Percentiles rank a stretch among this genome's conserved stretches.
phyloP scores from a whole-genome alignment of 2,888 invertebrate genomes.

The Dynastes maya region DNA sequence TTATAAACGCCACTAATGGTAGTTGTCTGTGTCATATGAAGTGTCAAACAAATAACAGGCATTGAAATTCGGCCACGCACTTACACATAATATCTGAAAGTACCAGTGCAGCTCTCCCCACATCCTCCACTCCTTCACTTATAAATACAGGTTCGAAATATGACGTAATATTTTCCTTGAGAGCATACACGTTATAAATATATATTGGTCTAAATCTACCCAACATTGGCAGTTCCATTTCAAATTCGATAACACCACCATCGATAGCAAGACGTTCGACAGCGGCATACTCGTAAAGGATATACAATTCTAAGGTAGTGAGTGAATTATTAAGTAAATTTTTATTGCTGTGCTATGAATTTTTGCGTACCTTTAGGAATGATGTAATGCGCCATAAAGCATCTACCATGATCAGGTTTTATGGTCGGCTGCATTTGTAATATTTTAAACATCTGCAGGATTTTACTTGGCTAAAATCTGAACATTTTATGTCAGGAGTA shows the following conservation, averaged over 20 bases:
- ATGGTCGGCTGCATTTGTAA: too few relatives aligned
- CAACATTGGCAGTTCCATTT: conserved; percentile 38
- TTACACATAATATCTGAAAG: background rate
- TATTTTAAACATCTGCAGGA: too few relatives aligned
- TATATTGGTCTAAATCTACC: conserved; percentile 38
- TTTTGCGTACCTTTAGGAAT: conserved; percentile 11
- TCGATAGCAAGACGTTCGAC: background rate
- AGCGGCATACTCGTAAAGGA: background rate
- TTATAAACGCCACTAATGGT: too few relatives aligned
- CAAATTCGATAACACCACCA: conserved; percentile 27
- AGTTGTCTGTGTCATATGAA: too few relatives aligned
- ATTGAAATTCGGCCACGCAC: too few relatives aligned
- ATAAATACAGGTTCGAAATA: conserved; percentile 21
- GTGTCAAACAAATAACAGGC: too few relatives aligned
- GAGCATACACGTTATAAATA: conserved; percentile 47
- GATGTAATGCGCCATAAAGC: background rate
- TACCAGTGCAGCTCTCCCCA: background rate
- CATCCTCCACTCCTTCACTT: background rate
- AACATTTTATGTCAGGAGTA: too few relatives aligned
- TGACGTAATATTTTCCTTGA: conserved; percentile 39
- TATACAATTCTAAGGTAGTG: conserved; percentile 5
- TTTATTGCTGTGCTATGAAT: conserved; percentile 7
- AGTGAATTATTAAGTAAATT: conserved; percentile 8
- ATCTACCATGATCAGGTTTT: background rate
- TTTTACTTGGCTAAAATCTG: too few relatives aligned